Evolutionary conservation across 2,113 vertebrate genomes (phyloP).

Genomic region (Malurus melanocephalus): DNA sequence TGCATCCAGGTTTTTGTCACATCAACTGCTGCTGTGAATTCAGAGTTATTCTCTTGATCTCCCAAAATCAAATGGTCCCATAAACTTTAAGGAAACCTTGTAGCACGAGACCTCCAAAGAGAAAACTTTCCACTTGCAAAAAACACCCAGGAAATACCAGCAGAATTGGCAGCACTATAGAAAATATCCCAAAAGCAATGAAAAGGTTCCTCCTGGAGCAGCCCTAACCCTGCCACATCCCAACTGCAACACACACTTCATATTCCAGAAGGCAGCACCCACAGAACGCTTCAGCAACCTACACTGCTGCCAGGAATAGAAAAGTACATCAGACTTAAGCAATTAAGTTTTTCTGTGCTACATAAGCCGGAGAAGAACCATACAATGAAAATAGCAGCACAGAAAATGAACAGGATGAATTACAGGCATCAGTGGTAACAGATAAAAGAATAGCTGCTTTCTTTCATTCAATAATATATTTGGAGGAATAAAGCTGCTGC

Average conservation of each 20-base stretch:
- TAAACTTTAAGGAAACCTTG: not conserved
- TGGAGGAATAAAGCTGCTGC: slow-evolving; percentile 35
- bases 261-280: slow-evolving; percentile 62
- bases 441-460: slow-evolving; percentile 40
- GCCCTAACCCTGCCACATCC: slow-evolving; percentile 32
- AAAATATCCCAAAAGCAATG: slow-evolving; percentile 17
- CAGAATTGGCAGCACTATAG: not conserved
- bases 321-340: slow-evolving; percentile 56
- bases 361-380: slow-evolving; percentile 7
- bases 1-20: not conserved
- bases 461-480: slow-evolving; percentile 45
- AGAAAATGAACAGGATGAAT: slow-evolving; percentile 46
- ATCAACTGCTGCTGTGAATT: not conserved
- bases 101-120: not conserved
- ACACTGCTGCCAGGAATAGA: slow-evolving; percentile 56
- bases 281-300: slow-evolving; percentile 47
- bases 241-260: slow-evolving; percentile 7
- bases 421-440: slow-evolving; percentile 31
- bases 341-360: slow-evolving; percentile 41
- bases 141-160: not conserved
- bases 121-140: not conserved
- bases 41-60: not conserved
- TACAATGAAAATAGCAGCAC: not conserved
- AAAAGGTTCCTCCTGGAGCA: not conserved
- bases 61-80: not conserved